phyloP scores from a whole-genome alignment of 2,113 vertebrate genomes.

The Labeo rohita region DNA sequence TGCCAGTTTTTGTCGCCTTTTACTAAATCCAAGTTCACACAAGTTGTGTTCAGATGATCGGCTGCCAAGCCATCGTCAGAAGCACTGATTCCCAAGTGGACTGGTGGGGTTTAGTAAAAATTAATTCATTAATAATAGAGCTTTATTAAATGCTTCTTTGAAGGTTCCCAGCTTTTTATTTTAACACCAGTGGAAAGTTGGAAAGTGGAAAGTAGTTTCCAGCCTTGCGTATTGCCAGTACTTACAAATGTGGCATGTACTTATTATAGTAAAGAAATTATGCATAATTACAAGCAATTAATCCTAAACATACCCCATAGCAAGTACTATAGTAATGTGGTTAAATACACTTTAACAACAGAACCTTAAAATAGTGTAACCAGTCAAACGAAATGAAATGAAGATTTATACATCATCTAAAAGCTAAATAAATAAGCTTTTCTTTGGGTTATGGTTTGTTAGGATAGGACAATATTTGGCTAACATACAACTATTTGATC shows the following conservation, averaged over 20 bases:
- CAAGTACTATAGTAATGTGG: not conserved
- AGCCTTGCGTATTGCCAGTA: not conserved
- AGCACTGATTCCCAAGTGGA: slow-evolving; percentile 67
- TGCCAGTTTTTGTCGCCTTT: not conserved
- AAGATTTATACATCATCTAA: too few species aligned
- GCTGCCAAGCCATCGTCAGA: slow-evolving; percentile 64
- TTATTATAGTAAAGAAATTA: not conserved
- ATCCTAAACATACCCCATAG: not conserved
- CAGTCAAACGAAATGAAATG: too few species aligned
- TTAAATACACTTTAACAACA: not conserved
- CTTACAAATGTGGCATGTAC: not conserved
- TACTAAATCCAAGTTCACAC: slow-evolving; percentile 36
- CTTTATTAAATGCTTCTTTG: slow-evolving; percentile 58
- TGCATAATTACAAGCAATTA: not conserved
- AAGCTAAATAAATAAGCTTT: too few species aligned
- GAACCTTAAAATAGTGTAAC: not conserved
- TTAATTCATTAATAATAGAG: slow-evolving; percentile 64
- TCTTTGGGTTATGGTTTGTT: too few species aligned
- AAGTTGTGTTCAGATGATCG: slow-evolving; percentile 52
- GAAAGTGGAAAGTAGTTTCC: not conserved
- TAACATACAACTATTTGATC: too few species aligned
- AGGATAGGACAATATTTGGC: too few species aligned
- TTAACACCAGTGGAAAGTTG: not conserved
- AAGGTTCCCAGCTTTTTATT: slow-evolving; percentile 40
- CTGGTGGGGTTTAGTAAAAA: slow-evolving; percentile 62